Evolutionary conservation across 2,888 invertebrate species (phyloP).

Genomic region (Protonemura montana): DNA sequence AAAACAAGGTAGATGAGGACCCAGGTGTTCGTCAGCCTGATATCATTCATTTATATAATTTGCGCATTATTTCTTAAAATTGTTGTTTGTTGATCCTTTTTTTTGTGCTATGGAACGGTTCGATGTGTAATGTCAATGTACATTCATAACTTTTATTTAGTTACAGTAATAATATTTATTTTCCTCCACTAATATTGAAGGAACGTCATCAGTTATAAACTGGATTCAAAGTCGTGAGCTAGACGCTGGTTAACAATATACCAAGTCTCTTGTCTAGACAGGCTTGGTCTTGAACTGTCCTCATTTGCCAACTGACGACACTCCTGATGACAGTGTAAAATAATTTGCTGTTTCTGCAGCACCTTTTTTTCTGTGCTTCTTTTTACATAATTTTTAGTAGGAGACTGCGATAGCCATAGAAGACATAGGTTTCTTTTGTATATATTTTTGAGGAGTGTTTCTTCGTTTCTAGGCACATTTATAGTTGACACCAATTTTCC

Average conservation of each 20-base stretch:
- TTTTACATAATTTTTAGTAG: neutral
- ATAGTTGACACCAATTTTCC: neutral
- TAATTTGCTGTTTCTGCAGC: neutral
- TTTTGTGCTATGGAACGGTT: neutral
- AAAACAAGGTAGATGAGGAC: no score
- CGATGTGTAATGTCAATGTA: neutral
- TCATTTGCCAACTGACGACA: neutral
- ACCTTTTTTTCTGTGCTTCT: neutral
- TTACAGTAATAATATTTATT: neutral
- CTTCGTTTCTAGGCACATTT: neutral
- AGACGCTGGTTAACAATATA: neutral
- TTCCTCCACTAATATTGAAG: neutral
- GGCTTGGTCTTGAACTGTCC: neutral
- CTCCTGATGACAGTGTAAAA: neutral
- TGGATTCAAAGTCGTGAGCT: neutral
- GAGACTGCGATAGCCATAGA: neutral
- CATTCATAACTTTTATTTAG: neutral
- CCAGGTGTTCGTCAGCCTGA: no score
- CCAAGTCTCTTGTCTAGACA: neutral
- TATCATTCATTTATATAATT: no score
- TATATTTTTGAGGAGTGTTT: conserved; percentile 7
- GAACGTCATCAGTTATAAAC: neutral
- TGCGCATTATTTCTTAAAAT: neutral
- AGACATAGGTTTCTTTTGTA: neutral
- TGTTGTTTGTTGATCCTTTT: neutral